Evolutionary conservation across 1,140 invertebrate species (phyloP).

Genomic region (Micrasema minimum): DNA sequence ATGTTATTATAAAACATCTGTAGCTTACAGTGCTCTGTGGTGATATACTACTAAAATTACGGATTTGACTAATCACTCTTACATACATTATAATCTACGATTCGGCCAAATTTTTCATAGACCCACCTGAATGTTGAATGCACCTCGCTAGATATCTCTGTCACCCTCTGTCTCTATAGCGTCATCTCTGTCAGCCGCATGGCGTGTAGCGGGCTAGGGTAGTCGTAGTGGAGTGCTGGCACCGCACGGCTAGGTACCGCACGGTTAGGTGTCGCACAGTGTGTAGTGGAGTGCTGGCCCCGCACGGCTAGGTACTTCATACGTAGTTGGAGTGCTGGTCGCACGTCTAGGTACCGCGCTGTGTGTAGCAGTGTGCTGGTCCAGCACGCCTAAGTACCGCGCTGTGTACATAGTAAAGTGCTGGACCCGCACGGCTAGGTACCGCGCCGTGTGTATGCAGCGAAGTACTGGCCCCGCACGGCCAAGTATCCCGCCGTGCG

Average conservation of each 20-base stretch:
- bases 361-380: neutral
- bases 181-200: slow-evolving; percentile 29
- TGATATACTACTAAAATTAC: too few relatives aligned
- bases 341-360: too few relatives aligned
- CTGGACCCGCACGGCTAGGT: neutral
- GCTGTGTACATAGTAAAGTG: neutral
- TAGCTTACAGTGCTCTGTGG: too few relatives aligned
- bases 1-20: too few relatives aligned
- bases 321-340: too few relatives aligned
- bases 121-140: slow-evolving; percentile 37
- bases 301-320: too few relatives aligned
- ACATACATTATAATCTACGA: too few relatives aligned
- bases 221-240: neutral
- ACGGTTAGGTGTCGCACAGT: slow-evolving; percentile 9
- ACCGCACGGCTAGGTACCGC: neutral
- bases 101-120: slow-evolving; percentile 21
- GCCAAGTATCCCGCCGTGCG: too few relatives aligned
- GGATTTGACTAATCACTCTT: too few relatives aligned
- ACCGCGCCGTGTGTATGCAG: too few relatives aligned
- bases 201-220: slow-evolving; percentile 3
- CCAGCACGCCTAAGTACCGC: neutral
- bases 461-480: too few relatives aligned
- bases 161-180: slow-evolving; percentile 39
- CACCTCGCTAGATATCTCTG: slow-evolving; percentile 40
- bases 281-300: neutral